Percentiles rank a stretch among this genome's conserved stretches.
phyloP scores from a whole-genome alignment of 2,888 invertebrate genomes.

The Acholoe squamosa region DNA sequence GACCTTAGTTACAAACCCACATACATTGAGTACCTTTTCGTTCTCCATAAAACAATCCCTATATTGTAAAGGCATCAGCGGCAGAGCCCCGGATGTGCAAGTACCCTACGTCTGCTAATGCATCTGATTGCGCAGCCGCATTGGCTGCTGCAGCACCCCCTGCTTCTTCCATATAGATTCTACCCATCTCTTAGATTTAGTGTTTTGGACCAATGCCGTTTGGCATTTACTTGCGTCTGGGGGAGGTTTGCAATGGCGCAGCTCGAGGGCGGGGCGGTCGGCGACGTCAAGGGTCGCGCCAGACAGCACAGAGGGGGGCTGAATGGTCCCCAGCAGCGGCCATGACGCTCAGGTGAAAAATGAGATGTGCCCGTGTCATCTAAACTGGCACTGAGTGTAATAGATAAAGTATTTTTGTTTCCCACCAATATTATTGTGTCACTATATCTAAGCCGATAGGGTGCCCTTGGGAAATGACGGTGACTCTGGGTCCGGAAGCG shows the following conservation, averaged over 20 bases:
- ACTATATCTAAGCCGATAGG: slow-evolving; percentile 59
- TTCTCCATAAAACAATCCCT: neutral
- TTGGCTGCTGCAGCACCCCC: neutral
- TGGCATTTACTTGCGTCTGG: slow-evolving; percentile 40
- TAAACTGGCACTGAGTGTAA: slow-evolving; percentile 51
- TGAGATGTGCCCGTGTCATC: slow-evolving; percentile 54
- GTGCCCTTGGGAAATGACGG: slow-evolving; percentile 58
- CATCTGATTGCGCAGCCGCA: slow-evolving; percentile 21
- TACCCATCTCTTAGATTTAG: slow-evolving; percentile 49
- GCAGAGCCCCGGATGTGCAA: neutral
- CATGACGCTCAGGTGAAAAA: slow-evolving; percentile 47
- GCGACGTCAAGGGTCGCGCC: slow-evolving; percentile 3
- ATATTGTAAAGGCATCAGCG: neutral
- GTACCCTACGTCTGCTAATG: neutral
- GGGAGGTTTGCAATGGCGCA: neutral
- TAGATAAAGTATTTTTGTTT: slow-evolving; percentile 57
- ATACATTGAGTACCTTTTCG: neutral
- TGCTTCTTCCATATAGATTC: neutral
- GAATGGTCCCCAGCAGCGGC: slow-evolving; percentile 43
- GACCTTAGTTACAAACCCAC: neutral
- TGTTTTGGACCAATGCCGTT: neutral
- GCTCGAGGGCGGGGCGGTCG: neutral
- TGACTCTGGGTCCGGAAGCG: slow-evolving; percentile 22
- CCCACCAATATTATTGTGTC: slow-evolving; percentile 61
- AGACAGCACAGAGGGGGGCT: slow-evolving; percentile 32